Base-by-base conservation (phyloP, 2,113 vertebrate genomes). In the Athene noctua region DNA sequence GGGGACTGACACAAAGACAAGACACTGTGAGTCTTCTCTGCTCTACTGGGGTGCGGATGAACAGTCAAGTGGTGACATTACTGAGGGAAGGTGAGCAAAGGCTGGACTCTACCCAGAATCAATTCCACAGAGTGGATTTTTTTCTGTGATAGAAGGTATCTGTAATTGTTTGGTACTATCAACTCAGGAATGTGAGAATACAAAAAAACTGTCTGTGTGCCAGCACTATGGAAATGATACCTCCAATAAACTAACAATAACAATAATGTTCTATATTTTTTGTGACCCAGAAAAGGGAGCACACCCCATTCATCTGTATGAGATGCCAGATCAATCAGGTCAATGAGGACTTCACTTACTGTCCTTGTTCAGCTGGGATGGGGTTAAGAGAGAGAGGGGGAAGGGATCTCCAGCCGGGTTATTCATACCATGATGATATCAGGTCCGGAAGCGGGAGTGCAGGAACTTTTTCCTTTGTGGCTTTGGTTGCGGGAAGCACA, bases 111-210 rank as follows among this genome's bases (percentile, higher is more conserved):
- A 42, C 59, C 58, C 90, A 93, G 75, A 96, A 94, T 90, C 79
- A 90, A 62, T 96, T 95, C 85, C 80, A 88, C 67, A 92, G 91
- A 94, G 90, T 82, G 89, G 91, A 42, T 90, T 95, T 94, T 87
- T 93, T 90, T 30, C 65, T 93, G 40, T 2, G 21, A 23, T 97
- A 82, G 90, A 94, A 95, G 44, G 34, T 68, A 79, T 87, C 89
- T 86, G 70, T 44, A 87, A 59, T 81, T 92, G 91, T 94, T 95
- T 63, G 80, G 75, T 83, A 42, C 88, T 95, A 96, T 94, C 92
- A 94, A 16, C 86, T 85, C 73, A 42, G 81, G 94, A 96, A 78
- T 63, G 77, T 4, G 70, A 94, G 86, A 96, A 92, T 92, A 71
- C 84, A 97, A 92, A 66, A 66, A 74, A 66, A 80, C 65, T 63